A percentile compares a stretch with the other conserved stretches of the same genome.
These are phyloP conservation scores for Noctua fimbriata DNA, from an alignment of 2,888 invertebrate species.

Conservation along the genomic window DNA sequence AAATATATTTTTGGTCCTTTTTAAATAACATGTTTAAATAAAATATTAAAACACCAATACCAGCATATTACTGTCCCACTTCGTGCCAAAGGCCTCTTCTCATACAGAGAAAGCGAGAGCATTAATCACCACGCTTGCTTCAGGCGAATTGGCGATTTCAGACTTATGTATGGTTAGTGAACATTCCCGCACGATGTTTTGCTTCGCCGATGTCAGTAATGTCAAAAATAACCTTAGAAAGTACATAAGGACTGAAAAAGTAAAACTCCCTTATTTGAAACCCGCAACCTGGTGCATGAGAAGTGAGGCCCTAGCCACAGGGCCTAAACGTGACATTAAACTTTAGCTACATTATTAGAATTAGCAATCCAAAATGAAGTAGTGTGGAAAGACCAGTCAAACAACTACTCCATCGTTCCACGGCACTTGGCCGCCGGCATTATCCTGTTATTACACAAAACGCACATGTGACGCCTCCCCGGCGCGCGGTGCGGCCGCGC, in stretches of 20 bases:
- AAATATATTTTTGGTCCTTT: background rate
- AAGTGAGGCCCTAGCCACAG: background rate
- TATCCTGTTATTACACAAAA: slow-evolving; percentile 31
- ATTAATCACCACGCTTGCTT: background rate
- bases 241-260: background rate
- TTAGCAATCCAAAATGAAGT: background rate
- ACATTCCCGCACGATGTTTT: background rate
- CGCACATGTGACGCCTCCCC: slow-evolving; percentile 19
- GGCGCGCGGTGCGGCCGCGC: background rate
- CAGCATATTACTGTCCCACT: background rate
- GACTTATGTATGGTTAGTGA: background rate
- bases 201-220: background rate
- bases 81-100: background rate
- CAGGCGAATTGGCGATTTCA: background rate
- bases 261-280: background rate
- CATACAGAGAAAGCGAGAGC: background rate
- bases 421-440: background rate
- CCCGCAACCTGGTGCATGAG: background rate
- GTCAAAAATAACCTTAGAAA: background rate
- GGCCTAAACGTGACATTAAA: background rate
- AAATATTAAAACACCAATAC: background rate
- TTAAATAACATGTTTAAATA: background rate
- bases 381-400: background rate
- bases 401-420: background rate
- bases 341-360: background rate